phyloP scores from a whole-genome alignment of 1,140 invertebrate genomes.

The Drosophila kikkawai region DNA sequence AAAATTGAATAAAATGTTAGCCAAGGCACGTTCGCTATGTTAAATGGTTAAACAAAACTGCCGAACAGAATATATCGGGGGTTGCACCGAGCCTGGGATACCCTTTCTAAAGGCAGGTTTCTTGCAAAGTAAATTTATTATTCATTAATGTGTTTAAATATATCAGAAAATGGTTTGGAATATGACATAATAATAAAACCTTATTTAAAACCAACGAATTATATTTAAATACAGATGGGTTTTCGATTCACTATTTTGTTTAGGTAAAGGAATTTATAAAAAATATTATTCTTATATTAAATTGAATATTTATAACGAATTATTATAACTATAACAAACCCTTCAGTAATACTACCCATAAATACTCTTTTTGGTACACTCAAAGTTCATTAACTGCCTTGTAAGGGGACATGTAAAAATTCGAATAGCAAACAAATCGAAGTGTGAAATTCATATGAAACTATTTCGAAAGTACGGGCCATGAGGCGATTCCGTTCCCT shows the following conservation, averaged over 20 bases:
- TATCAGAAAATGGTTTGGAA: neutral
- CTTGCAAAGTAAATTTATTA: too few species aligned
- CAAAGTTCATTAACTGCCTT: conserved; percentile 38
- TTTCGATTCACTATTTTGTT: neutral
- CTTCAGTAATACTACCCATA: neutral
- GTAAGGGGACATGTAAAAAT: conserved; percentile 35
- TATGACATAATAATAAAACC: neutral
- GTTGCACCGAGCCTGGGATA: conserved; percentile 3
- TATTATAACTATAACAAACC: too few species aligned
- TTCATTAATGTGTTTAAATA: too few species aligned
- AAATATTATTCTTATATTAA: neutral
- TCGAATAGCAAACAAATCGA: conserved; percentile 24
- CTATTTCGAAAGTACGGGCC: conserved; percentile 16
- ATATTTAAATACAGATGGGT: neutral
- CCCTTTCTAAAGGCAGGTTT: neutral
- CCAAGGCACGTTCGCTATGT: conserved; percentile 57
- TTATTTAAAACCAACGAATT: neutral
- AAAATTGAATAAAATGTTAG: conserved; percentile 65
- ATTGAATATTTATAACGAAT: too few species aligned
- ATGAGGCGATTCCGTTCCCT: conserved; percentile 8
- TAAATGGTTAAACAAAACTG: conserved; percentile 42
- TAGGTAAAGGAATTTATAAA: neutral
- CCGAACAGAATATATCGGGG: neutral
- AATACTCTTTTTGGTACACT: neutral
- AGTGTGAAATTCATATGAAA: conserved; percentile 40